Evolutionary conservation across 2,888 invertebrate species (phyloP), one percentile per base, ranked within the genome.

Genomic region (Ectemnius lituratus): DNA sequence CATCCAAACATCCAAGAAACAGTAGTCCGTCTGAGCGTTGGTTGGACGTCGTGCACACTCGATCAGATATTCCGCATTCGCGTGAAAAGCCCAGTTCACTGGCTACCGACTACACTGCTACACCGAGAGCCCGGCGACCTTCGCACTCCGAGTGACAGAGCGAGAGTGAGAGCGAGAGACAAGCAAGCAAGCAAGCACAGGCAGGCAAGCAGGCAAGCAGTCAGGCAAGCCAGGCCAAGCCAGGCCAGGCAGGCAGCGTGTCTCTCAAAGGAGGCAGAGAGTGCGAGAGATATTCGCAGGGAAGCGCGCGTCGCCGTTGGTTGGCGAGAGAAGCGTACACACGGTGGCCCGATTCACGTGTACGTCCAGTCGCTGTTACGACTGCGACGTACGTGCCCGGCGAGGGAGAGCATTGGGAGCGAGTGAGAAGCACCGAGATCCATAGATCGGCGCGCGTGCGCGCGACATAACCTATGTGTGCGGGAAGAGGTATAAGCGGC

Each of bases 391-490:
- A 70, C 60, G 20, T 56, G 58, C 47, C 59, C 59, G 45, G 49
- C 49, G 59, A 61, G 62, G 37, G 47, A 13, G n/a, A 37, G 8
- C 70, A 65, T 73, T 72, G 68, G 73, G 66, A 68, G 66, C 58
- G 62, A 28, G 68, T 23, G 47, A 46, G 8, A 14, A 45, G 61
- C 58, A 71, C 52, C 67, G 58, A 69, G 66, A 60, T 62, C n/a
- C 63, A 37, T 20, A 58, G 47, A 76, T 77, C 65, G 67, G 37
- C 65, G 71, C 76, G 71, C 52, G n/a, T 52, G 52, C 64, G 76
- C 77, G 62, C 77, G 69, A 77, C 77, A 77, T 76, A 77, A 77
- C 78, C 77, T 77, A 77, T 77, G 71, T 62, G 62, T 72, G 72
- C 59, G 65, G 72, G 70, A 47, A 57, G 61, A 46, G 45, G 16